phyloP scores from a whole-genome alignment of 1,140 invertebrate species.

The Drosophila varians region DNA sequence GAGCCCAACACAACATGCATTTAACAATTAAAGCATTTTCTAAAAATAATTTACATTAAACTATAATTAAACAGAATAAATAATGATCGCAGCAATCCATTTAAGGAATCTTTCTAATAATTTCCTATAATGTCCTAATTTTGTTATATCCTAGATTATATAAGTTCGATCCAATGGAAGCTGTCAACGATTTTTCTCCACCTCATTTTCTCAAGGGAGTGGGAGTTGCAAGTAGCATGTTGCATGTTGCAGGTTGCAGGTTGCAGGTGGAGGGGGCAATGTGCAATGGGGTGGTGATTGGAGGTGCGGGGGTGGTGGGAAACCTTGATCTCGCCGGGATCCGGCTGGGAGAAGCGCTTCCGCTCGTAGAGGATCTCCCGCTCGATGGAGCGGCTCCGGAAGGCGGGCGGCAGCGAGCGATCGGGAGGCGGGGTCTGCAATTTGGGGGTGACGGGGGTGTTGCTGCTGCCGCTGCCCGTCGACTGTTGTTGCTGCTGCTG shows the following conservation, averaged over 20 bases:
- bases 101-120: no score
- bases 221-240: background rate
- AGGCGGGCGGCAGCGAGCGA: constrained; percentile 75
- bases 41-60: no score
- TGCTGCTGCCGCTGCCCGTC: constrained; percentile 50
- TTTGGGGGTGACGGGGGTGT: constrained; percentile 72
- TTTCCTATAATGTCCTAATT: no score
- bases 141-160: background rate
- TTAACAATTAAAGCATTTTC: no score
- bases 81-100: no score
- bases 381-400: constrained; percentile 80
- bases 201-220: background rate
- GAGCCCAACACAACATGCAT: no score
- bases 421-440: constrained; percentile 73
- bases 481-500: constrained; percentile 55
- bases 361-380: constrained; percentile 77
- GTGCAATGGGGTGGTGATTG: background rate
- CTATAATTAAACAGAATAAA: no score
- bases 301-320: constrained; percentile 13
- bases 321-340: constrained; percentile 77
- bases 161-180: background rate
- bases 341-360: constrained; percentile 70
- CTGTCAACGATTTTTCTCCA: background rate
- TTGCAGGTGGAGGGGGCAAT: constrained; percentile 12
- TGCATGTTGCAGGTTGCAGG: background rate